These are phyloP conservation scores for Apocrypta bakeri DNA, from an alignment of 1,140 invertebrate genomes.

Conservation along the genomic window DNA sequence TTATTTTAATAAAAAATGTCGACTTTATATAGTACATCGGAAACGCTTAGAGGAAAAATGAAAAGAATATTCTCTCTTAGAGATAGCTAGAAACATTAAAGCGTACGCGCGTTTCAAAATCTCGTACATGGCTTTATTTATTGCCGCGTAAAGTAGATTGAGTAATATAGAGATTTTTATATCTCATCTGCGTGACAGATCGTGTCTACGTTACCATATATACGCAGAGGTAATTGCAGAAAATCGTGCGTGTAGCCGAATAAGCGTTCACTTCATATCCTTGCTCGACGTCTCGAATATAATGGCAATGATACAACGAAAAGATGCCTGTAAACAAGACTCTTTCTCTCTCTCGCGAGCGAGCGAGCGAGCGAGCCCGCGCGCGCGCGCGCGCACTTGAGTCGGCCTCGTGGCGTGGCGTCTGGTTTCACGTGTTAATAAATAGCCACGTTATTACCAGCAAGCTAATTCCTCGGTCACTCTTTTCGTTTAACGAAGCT, in stretches of 20 bases:
- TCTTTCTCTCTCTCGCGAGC: no score
- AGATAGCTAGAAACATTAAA: not conserved
- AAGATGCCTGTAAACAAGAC: conserved; percentile 32
- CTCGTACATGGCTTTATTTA: not conserved
- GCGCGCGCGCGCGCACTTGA: not conserved
- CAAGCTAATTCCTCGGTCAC: conserved; percentile 71
- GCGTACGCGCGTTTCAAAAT: not conserved
- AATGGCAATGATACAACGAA: conserved; percentile 30
- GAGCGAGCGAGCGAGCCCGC: no score
- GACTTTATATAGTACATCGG: no score
- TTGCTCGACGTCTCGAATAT: not conserved
- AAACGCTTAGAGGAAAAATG: no score
- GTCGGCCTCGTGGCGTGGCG: conserved; percentile 49
- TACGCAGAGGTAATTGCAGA: not conserved
- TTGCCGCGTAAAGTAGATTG: not conserved
- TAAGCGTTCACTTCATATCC: not conserved
- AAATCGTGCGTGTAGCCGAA: not conserved
- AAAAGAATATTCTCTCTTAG: not conserved
- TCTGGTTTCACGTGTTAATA: conserved; percentile 72
- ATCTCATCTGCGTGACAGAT: not conserved
- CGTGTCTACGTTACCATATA: not conserved
- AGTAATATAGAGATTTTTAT: not conserved
- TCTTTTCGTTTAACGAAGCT: conserved; percentile 72
- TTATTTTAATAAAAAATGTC: conserved; percentile 1
- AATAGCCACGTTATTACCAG: conserved; percentile 70